These are phyloP conservation scores for Panthera uncia DNA, from an alignment of 2,113 vertebrate species.

Conservation along the genomic window DNA sequence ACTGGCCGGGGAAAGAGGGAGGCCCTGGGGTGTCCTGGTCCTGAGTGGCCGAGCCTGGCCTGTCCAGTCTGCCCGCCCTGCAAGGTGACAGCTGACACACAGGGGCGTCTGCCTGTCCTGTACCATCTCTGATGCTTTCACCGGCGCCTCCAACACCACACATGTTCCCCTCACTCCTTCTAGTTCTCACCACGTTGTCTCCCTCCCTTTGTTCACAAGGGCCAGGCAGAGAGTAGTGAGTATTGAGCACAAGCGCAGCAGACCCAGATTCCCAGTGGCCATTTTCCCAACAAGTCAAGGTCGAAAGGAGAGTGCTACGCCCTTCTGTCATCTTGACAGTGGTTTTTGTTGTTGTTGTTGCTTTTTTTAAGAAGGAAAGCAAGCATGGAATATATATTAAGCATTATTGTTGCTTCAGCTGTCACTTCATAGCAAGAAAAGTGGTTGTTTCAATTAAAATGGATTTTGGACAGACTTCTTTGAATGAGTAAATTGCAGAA, in stretches of 20 bases:
- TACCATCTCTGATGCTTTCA: background rate
- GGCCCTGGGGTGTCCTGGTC: background rate
- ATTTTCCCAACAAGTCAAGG: background rate
- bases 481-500: background rate
- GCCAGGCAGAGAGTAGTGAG: fast-evolving
- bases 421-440: background rate
- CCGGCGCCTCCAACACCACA: fast-evolving
- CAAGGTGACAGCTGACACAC: fast-evolving
- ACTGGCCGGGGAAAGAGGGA: too few species aligned
- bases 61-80: background rate
- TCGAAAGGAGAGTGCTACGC: background rate
- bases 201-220: background rate
- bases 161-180: fast-evolving
- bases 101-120: background rate
- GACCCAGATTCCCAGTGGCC: background rate
- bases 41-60: background rate
- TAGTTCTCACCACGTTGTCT: background rate
- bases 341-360: background rate
- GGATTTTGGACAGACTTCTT: background rate
- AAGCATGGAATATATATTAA: too few species aligned
- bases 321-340: background rate
- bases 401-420: background rate
- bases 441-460: background rate
- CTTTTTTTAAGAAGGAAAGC: background rate
- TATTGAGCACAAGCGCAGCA: background rate